phyloP scores from a whole-genome alignment of 2,888 invertebrate species.

The Nephrocerus scutellatus region DNA sequence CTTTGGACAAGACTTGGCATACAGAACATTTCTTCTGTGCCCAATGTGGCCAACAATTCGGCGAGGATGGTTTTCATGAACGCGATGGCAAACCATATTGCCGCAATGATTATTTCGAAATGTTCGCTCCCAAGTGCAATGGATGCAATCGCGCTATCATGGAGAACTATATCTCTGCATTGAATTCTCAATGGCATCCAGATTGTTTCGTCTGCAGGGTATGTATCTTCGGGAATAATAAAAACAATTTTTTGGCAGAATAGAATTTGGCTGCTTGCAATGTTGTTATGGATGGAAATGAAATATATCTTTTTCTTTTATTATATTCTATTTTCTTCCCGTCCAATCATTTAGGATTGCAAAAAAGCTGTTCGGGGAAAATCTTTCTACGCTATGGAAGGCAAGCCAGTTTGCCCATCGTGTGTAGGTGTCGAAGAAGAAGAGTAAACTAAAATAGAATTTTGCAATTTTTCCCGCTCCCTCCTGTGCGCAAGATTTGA shows the following conservation, averaged over 20 bases:
- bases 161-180: constrained; percentile 96
- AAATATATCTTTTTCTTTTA: no score
- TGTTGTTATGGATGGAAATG: no score
- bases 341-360: constrained; percentile 70
- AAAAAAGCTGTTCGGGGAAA: constrained; percentile 87
- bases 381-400: constrained; percentile 96
- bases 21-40: constrained; percentile 99
- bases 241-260: no score
- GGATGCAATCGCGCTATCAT: constrained; percentile 93
- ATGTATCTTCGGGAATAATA: constrained; percentile 51
- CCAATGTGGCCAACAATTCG: constrained; percentile 94
- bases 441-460: constrained; percentile 47
- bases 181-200: constrained; percentile 97
- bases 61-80: constrained; percentile 97
- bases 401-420: constrained; percentile 89
- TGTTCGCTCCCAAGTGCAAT: constrained; percentile 97
- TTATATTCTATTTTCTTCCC: constrained; percentile 10
- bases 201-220: constrained; percentile 99
- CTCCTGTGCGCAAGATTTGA: no score
- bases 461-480: no score
- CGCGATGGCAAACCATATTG: constrained; percentile 94
- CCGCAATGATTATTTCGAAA: constrained; percentile 90
- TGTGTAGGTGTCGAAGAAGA: constrained; percentile 90
- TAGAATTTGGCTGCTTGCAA: no score
- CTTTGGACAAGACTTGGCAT: constrained; percentile 96